Conservation (phyloP, 2,113 vertebrate genomes). For the Macroglossus sobrinus region DNA sequence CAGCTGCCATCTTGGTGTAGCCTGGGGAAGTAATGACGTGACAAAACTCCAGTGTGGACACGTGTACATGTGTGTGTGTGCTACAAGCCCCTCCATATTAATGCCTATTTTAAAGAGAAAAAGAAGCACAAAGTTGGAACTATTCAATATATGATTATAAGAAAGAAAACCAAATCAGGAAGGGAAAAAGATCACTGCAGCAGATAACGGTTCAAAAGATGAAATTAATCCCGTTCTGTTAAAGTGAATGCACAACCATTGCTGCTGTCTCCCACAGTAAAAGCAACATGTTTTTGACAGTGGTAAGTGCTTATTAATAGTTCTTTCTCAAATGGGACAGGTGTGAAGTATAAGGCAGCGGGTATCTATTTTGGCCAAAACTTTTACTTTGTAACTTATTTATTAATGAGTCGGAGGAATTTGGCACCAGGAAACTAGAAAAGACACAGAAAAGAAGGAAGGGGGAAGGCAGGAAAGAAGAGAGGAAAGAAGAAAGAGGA, state of each 20-base stretch:
- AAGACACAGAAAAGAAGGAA: neutral
- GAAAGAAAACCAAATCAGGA: neutral
- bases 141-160: neutral
- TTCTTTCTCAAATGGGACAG: neutral
- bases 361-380: neutral
- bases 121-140: neutral
- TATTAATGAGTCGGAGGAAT: neutral
- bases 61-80: fast-evolving
- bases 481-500: conserved; percentile 10
- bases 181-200: neutral
- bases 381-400: neutral
- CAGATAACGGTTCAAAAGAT: neutral
- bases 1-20: neutral
- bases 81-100: neutral
- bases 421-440: neutral
- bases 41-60: neutral
- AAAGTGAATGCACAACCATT: neutral
- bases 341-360: no score
- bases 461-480: neutral
- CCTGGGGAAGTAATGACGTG: neutral
- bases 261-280: neutral
- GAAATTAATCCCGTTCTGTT: neutral
- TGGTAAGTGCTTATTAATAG: neutral
- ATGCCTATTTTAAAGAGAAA: neutral
- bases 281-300: neutral